Percentiles rank a stretch among this genome's conserved stretches.
Evolutionary conservation across 2,888 invertebrate species (phyloP).

Genomic region (Tortricodes alternella): DNA sequence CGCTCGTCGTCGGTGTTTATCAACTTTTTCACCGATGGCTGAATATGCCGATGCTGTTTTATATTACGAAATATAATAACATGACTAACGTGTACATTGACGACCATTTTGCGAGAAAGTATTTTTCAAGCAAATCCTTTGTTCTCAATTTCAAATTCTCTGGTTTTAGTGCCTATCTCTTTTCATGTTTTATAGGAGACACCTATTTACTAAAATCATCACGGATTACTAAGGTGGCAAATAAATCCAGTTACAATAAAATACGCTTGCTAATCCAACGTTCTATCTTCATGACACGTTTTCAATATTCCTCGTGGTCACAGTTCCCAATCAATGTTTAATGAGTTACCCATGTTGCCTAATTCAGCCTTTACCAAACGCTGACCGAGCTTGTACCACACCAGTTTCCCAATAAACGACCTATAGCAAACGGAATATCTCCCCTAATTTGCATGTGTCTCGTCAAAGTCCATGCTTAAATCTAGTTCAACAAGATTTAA

Average conservation of each 20-base stretch:
- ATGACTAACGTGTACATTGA: neutral
- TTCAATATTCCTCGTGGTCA: neutral
- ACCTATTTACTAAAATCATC: too few species aligned
- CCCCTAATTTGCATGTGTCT: conserved; percentile 19
- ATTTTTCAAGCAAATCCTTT: too few species aligned
- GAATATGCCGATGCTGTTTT: conserved; percentile 15
- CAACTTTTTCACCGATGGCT: conserved; percentile 16
- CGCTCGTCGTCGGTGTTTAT: conserved; percentile 14
- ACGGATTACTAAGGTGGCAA: too few species aligned
- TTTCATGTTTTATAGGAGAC: too few species aligned
- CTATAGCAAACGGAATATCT: conserved; percentile 5
- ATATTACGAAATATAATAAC: neutral
- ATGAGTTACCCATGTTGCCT: neutral
- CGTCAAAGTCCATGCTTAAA: conserved; percentile 16
- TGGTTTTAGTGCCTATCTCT: too few species aligned
- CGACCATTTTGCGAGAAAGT: neutral
- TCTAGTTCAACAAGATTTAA: conserved; percentile 25
- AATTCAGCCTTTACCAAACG: neutral
- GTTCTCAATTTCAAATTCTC: too few species aligned
- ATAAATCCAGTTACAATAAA: too few species aligned
- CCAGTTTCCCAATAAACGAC: conserved; percentile 20
- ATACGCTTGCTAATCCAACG: too few species aligned
- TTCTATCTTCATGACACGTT: neutral
- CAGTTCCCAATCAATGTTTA: neutral
- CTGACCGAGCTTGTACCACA: neutral